Evolutionary conservation across 1,140 invertebrate species (phyloP).

Genomic region (Drosophila subobscura): DNA sequence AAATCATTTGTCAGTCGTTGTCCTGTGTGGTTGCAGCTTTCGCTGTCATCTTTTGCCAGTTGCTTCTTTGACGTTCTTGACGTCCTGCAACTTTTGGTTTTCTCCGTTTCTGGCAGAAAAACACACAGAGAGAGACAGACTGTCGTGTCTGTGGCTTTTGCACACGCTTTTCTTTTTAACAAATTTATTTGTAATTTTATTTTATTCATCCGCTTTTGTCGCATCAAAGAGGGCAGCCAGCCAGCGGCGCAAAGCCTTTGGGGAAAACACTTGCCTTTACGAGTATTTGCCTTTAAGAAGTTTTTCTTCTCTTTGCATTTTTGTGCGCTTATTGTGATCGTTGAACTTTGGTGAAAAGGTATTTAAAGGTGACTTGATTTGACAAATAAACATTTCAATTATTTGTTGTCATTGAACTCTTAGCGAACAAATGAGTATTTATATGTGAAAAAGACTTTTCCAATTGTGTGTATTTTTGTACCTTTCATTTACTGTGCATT

Average conservation of each 20-base stretch:
- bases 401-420: constrained; percentile 19
- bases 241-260: constrained; percentile 13
- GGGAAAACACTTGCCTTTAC: constrained; percentile 3
- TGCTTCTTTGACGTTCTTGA: constrained; percentile 25
- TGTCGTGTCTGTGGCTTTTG: constrained; percentile 23
- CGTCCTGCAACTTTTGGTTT: constrained; percentile 22
- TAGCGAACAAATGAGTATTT: no score
- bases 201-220: constrained; percentile 27
- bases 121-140: constrained; percentile 18
- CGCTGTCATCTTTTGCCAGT: constrained; percentile 28
- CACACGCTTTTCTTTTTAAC: constrained; percentile 14
- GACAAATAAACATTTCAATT: background rate
- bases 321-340: constrained; percentile 3
- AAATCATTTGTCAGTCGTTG: constrained; percentile 50
- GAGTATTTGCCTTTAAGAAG: no score
- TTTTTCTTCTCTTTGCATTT: background rate
- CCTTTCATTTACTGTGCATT: no score
- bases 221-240: constrained; percentile 44
- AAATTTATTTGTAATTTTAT: constrained; percentile 28
- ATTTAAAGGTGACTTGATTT: constrained; percentile 6
- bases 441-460: no score
- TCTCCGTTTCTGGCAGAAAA: constrained; percentile 39
- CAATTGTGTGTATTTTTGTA: constrained; percentile 11
- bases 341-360: constrained; percentile 6
- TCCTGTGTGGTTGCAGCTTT: constrained; percentile 13